Evolutionary conservation across 2,113 vertebrate species (phyloP).

Genomic region (Pelecanus crispus): DNA sequence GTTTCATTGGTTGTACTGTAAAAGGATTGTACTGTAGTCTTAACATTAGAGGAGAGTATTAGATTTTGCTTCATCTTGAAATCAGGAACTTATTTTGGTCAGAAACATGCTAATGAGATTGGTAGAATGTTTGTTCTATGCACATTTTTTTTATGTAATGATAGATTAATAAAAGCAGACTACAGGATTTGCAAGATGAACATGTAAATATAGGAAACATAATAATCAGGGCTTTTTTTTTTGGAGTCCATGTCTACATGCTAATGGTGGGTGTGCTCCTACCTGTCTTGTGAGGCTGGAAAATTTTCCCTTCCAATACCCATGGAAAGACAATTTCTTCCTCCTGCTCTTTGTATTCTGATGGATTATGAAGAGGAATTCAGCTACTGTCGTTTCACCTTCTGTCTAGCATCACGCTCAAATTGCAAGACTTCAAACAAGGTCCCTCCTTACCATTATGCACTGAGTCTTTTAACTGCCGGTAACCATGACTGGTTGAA

Average conservation of each 20-base stretch:
- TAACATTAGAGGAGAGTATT: not conserved
- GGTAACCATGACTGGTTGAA: not conserved
- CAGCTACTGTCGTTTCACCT: not conserved
- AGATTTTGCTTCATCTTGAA: not conserved
- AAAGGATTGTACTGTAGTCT: not conserved
- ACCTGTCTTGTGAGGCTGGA: not conserved
- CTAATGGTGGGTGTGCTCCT: not conserved
- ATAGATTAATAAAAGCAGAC: not conserved
- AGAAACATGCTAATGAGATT: not conserved
- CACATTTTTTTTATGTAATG: not conserved
- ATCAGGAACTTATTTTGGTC: not conserved
- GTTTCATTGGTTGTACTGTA: conserved; percentile 4
- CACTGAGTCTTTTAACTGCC: not conserved
- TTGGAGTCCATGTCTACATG: not conserved
- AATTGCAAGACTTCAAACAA: not conserved
- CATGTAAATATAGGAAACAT: not conserved
- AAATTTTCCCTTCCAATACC: not conserved
- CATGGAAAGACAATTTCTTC: not conserved
- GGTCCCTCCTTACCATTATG: fast-evolving
- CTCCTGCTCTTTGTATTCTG: not conserved
- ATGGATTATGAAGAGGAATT: not conserved
- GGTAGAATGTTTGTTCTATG: not conserved
- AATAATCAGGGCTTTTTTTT: not conserved
- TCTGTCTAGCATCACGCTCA: not conserved
- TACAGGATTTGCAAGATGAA: not conserved